Percentiles rank a stretch among this genome's conserved stretches.
Conservation (phyloP, 2,888 invertebrate species). For the Spilosoma lubricipeda region DNA sequence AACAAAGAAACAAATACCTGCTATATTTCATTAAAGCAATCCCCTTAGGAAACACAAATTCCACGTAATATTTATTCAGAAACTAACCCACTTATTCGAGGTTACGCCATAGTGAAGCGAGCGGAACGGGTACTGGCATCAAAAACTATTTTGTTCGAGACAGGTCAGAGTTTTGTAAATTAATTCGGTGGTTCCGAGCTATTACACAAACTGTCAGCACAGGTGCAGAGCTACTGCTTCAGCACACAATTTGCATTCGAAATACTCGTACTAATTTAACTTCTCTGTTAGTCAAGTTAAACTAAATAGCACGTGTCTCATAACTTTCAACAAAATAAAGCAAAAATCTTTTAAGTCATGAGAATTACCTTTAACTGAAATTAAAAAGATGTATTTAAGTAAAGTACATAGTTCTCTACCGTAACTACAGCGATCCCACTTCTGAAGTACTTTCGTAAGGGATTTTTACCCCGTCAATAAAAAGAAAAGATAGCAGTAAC, state of each 20-base stretch:
- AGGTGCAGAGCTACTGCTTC: constrained; percentile 75
- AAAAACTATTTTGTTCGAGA: constrained; percentile 77
- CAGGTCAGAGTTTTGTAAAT: constrained; percentile 82
- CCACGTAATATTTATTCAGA: constrained; percentile 55
- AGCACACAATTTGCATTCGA: constrained; percentile 78
- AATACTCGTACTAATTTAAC: constrained; percentile 82
- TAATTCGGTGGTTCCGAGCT: constrained; percentile 82
- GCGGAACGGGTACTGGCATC: constrained; percentile 64
- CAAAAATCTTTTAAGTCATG: not conserved
- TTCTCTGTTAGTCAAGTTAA: constrained; percentile 75
- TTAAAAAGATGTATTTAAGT: not conserved
- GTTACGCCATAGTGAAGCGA: constrained; percentile 52
- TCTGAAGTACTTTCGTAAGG: not conserved
- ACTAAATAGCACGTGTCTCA: constrained; percentile 70
- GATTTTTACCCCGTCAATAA: not conserved
- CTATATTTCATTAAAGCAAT: constrained; percentile 53
- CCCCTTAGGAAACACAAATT: constrained; percentile 52
- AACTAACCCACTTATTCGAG: constrained; percentile 53
- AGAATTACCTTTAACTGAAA: not conserved
- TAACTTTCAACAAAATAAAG: constrained; percentile 28
- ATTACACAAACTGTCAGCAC: constrained; percentile 83
- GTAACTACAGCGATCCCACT: not conserved
- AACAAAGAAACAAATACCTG: constrained; percentile 53
- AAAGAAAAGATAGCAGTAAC: too few species aligned
- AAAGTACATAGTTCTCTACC: not conserved